Evolutionary conservation across 2,113 vertebrate genomes (phyloP), one percentile per base, ranked within the genome.

Genomic region (Zosterops pallidus): DNA sequence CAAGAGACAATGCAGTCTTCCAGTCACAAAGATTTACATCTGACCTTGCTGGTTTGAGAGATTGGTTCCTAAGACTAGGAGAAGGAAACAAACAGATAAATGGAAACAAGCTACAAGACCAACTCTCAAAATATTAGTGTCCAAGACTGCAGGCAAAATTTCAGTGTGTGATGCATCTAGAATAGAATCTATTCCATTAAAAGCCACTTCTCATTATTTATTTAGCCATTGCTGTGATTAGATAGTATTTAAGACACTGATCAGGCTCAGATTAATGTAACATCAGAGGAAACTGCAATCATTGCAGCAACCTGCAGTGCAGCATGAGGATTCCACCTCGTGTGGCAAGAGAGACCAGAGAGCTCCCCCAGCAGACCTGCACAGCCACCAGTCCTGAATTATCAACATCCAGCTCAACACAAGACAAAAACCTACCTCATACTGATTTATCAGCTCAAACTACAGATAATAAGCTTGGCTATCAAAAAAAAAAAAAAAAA

Each of bases 161-260:
- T 60, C 89, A 79, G 15, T 3, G 2, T 64, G 59, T 4, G 24
- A 59, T 20, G 63, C 6, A 59, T 19, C 67, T 1, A 11, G 23
- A 56, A 7, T 10, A 83, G 71, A 76, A n/a, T 49, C 74, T 53
- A 42, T 35, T 35, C 42, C 35, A 71, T 82, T 79, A 84, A 94
- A 95, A 79, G 39, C 33, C 70, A 85, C 18, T 70, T 93, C 59
- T 70, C 24, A 14, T 52, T 71, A 79, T 63, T 85, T 92, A 80
- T 62, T 94, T 88, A 92, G 71, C 14, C 65, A 24, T 18, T 60
- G 9, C 68, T 86, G 68, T 76, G 64, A 92, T 90, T 72, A 79
- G 89, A 42, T 12, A 37, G 7, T 33, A 46, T 90, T 84, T 44
- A 68, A 69, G 67, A 47, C 22, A 25, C 31, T 7, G 19, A 47